Evolutionary conservation across 1,140 invertebrate species (phyloP).

Genomic region (Hycleus phaleratus): DNA sequence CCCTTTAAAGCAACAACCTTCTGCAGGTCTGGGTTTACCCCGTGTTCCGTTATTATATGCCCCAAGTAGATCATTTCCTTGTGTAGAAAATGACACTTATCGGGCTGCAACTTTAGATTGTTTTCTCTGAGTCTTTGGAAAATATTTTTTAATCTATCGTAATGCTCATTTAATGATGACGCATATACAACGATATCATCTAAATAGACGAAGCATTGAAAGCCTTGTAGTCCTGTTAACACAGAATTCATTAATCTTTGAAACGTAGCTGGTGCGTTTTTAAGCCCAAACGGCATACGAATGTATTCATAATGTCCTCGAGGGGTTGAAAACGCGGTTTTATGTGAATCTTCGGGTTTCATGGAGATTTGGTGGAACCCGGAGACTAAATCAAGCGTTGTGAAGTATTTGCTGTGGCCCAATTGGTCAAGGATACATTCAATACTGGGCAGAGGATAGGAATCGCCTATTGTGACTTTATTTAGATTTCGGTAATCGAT

Average conservation of each 20-base stretch:
- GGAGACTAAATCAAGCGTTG: slow-evolving; percentile 41
- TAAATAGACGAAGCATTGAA: slow-evolving; percentile 37
- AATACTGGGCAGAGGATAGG: slow-evolving; percentile 48
- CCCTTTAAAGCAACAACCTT: slow-evolving; percentile 39
- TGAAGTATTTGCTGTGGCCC: slow-evolving; percentile 40
- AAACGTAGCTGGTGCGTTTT: slow-evolving; percentile 33
- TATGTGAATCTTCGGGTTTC: slow-evolving; percentile 33
- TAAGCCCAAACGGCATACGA: slow-evolving; percentile 35
- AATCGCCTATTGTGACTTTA: slow-evolving; percentile 31
- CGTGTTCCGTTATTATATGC: slow-evolving; percentile 34
- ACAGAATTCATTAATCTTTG: slow-evolving; percentile 36
- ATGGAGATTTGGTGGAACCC: slow-evolving; percentile 49
- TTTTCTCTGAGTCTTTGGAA: slow-evolving; percentile 28
- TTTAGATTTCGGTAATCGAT: slow-evolving; percentile 38
- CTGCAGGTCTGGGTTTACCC: slow-evolving; percentile 39
- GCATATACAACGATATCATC: slow-evolving; percentile 41
- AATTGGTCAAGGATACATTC: slow-evolving; percentile 41
- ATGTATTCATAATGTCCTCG: slow-evolving; percentile 5
- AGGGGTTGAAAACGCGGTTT: slow-evolving; percentile 34
- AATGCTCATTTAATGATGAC: slow-evolving; percentile 29
- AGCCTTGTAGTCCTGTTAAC: slow-evolving; percentile 29
- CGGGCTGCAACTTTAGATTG: slow-evolving; percentile 38
- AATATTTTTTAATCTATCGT: slow-evolving; percentile 29
- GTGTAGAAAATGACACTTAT: slow-evolving; percentile 40
- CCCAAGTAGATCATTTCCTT: slow-evolving; percentile 34